These are phyloP conservation scores for Pycnomerus fuliginosus DNA, from an alignment of 2,888 invertebrate genomes.

Conservation along the genomic window DNA sequence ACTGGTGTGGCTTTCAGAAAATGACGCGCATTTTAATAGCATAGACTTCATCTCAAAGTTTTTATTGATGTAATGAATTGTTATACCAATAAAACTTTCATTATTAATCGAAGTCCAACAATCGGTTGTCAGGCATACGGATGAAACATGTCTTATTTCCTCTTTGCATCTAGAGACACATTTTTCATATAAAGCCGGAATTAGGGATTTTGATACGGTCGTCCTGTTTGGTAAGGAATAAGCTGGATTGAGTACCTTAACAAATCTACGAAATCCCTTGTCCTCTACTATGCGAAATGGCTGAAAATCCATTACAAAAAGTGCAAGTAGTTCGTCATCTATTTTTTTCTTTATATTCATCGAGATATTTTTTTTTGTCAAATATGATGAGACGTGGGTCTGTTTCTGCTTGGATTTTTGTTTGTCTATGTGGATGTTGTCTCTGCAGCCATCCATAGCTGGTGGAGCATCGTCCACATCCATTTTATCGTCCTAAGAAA, in stretches of 20 bases:
- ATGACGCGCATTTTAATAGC: conserved; percentile 28
- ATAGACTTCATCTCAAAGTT: conserved; percentile 31
- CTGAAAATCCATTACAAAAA: conserved; percentile 12
- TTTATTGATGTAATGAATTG: conserved; percentile 33
- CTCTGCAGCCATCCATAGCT: no score
- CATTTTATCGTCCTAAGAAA: no score
- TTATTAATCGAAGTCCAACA: conserved; percentile 38
- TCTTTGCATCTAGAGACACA: neutral
- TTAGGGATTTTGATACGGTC: conserved; percentile 10
- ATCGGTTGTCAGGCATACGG: conserved; percentile 11
- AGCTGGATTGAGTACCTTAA: conserved; percentile 12
- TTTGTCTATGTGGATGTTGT: no score
- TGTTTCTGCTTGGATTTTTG: no score
- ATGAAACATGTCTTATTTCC: neutral
- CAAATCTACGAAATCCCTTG: conserved; percentile 17
- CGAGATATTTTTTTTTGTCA: no score
- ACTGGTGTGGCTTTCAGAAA: conserved; percentile 31
- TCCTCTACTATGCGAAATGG: conserved; percentile 22
- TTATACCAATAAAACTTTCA: conserved; percentile 36
- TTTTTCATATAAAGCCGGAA: conserved; percentile 6
- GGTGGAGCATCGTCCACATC: no score
- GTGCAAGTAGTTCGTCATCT: conserved; percentile 1
- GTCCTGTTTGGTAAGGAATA: conserved; percentile 17
- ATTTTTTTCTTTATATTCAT: no score
- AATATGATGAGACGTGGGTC: no score